phyloP scores from a whole-genome alignment of 1,140 invertebrate species.

The Drosophila parvula region DNA sequence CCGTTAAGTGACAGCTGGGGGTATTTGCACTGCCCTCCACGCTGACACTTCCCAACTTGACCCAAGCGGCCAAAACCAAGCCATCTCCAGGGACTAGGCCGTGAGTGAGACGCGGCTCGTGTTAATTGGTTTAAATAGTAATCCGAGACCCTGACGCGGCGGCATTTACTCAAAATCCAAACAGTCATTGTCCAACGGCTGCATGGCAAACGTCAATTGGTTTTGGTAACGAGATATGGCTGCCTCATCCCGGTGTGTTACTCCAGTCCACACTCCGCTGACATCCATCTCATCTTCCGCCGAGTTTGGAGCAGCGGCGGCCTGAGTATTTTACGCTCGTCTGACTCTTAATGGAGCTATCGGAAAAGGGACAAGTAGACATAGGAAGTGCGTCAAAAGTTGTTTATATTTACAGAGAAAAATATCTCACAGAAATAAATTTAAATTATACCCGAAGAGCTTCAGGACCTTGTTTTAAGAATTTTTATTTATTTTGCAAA shows the following conservation, averaged over 20 bases:
- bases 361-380: background rate
- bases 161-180: conserved; percentile 60
- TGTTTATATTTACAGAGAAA: background rate
- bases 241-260: background rate
- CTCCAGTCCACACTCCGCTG: no score
- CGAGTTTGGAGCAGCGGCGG: conserved; percentile 7
- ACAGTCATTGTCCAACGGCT: conserved; percentile 17
- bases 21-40: conserved; percentile 62
- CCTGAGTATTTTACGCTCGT: conserved; percentile 32
- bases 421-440: background rate
- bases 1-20: conserved; percentile 58
- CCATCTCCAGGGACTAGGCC: conserved; percentile 42
- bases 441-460: no score
- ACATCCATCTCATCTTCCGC: conserved; percentile 16
- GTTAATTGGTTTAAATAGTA: conserved; percentile 82
- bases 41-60: conserved; percentile 43
- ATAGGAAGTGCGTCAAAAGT: background rate
- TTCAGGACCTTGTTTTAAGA: background rate
- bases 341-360: conserved; percentile 34
- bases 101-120: conserved; percentile 26
- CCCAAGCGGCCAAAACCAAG: conserved; percentile 15
- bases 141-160: conserved; percentile 51
- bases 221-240: conserved; percentile 66
- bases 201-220: conserved; percentile 67
- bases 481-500: background rate